phyloP scores from a whole-genome alignment of 2,113 vertebrate species.

The Saccopteryx leptura region DNA sequence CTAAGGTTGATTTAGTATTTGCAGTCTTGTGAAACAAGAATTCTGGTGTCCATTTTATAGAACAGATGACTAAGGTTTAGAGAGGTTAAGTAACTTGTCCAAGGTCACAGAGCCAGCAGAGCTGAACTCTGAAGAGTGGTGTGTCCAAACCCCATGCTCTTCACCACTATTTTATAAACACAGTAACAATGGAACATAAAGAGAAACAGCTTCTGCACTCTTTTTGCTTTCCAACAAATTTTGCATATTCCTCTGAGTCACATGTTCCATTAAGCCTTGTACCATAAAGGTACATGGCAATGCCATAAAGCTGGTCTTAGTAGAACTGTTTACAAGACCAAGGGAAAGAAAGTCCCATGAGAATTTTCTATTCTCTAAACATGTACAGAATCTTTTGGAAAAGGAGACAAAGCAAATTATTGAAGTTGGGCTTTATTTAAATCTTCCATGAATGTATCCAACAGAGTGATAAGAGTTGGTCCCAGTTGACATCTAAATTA shows the following conservation, averaged over 20 bases:
- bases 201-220: neutral
- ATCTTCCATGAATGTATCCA: slow-evolving; percentile 72
- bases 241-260: slow-evolving; percentile 71
- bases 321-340: slow-evolving; percentile 60
- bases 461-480: slow-evolving; percentile 73
- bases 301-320: slow-evolving; percentile 55
- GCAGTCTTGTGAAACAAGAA: neutral
- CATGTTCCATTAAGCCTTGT: slow-evolving; percentile 60
- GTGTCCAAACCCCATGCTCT: neutral
- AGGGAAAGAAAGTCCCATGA: slow-evolving; percentile 51
- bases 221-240: slow-evolving; percentile 58
- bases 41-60: neutral
- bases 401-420: slow-evolving; percentile 63
- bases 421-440: slow-evolving; percentile 74
- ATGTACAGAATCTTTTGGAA: slow-evolving; percentile 53
- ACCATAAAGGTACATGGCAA: slow-evolving; percentile 61
- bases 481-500: slow-evolving; percentile 77
- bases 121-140: neutral
- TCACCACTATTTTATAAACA: neutral
- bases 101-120: neutral
- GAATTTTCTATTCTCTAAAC: slow-evolving; percentile 73
- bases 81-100: neutral
- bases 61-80: neutral
- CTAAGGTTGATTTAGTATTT: neutral
- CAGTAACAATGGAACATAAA: neutral